Evolutionary conservation across 2,797 vertebrate genomes (phyloP).

Genomic region (Setipinna tenuifilis): DNA sequence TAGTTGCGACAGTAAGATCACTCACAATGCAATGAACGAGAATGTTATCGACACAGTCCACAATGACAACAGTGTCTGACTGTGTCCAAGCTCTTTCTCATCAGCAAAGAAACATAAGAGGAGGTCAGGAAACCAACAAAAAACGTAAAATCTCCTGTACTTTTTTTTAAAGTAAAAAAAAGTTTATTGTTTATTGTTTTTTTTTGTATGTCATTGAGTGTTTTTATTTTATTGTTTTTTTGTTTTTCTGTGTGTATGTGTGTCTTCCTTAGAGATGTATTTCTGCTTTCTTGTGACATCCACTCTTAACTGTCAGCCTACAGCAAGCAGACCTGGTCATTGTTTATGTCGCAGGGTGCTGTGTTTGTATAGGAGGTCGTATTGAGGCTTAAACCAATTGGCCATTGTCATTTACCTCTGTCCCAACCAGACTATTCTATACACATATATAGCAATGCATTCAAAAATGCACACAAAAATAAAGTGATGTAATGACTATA

Average conservation of each 20-base stretch:
- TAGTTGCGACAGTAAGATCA: neutral
- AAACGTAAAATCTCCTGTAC: slow-evolving; percentile 22
- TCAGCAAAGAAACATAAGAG: neutral
- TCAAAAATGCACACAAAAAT: slow-evolving; percentile 15
- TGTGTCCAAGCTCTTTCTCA: neutral
- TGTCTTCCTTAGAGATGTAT: slow-evolving; percentile 80
- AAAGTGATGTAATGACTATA: neutral
- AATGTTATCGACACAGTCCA: neutral
- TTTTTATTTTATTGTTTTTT: slow-evolving; percentile 55
- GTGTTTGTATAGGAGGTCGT: neutral
- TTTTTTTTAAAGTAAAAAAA: slow-evolving; percentile 47
- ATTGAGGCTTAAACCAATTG: slow-evolving; percentile 47
- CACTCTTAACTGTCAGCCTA: slow-evolving; percentile 64
- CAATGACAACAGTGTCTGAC: neutral
- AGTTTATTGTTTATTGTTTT: slow-evolving; percentile 55
- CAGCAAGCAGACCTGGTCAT: slow-evolving; percentile 58
- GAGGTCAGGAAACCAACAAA: neutral
- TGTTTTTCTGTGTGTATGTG: slow-evolving; percentile 56
- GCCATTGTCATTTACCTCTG: slow-evolving; percentile 42
- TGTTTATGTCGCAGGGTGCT: neutral
- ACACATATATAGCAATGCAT: neutral
- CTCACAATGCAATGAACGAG: neutral
- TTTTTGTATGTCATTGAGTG: slow-evolving; percentile 45
- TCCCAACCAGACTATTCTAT: slow-evolving; percentile 16
- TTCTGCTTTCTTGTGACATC: slow-evolving; percentile 84